Evolutionary conservation across 1,140 invertebrate species (phyloP), one percentile per base, ranked within the genome.

Genomic region (Heliconius eleuchia): DNA sequence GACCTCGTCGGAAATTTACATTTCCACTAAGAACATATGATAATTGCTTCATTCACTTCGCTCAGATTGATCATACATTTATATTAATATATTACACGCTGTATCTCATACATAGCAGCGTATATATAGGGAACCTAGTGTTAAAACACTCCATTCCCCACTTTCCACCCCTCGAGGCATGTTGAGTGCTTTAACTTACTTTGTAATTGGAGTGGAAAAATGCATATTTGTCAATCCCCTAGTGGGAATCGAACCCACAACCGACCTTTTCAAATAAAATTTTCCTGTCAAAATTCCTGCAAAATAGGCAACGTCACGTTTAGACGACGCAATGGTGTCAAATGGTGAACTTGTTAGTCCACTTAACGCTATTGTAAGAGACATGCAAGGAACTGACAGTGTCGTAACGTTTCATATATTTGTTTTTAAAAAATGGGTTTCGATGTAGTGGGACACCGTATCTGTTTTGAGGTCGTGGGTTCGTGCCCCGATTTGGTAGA

Each of bases 1-100:
- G 55, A 60, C 55, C 55, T 60, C 55, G 55, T n/a, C 55, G 8
- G 19, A 60, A 60, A 60, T 60, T 60, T 60, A n/a, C 55, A 60
- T 60, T 60, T 23, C n/a, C 8, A 60, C 52, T 55, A 60, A 18
- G 19, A 60, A 60, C n/a, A n/a, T 60, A 60, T 60, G 55, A 60
- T 60, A 60, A 60, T 60, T 60, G n/a, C 55, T 60, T 60, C 55
- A n/a, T 60, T 23, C n/a, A 23, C 55, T 60, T 60, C 19, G 23
- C 55, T 23, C 52, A n/a, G 18, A 55, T 55, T 55, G 7, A n/a
- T 55, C 52, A 55, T n/a, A 55, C 18, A 55, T 55, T 19, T 55
- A n/a, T 19, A 55, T 8, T 16, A 46, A 16, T 46, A 46, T 46
- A 46, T 46, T 46, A 16, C 3, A 46, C 42, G 13, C 13, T 46